Evolutionary conservation across 2,888 invertebrate species (phyloP), one percentile per base, ranked within the genome.

Genomic region (Volucella bombylans): DNA sequence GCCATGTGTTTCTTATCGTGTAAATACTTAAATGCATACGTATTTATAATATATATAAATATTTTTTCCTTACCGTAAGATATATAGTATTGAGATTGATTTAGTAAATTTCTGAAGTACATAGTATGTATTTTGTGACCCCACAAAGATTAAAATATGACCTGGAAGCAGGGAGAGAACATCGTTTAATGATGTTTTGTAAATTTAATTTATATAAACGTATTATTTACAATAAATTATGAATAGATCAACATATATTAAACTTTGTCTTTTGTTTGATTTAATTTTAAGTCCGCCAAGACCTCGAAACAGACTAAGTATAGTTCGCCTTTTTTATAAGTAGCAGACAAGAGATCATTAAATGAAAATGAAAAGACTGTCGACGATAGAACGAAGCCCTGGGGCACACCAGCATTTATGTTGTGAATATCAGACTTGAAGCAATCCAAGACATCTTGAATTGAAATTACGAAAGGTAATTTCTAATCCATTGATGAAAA

Each of bases 111-210:
- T 68, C 50, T 64, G 8, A 45, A 43, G 57, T 50, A 6, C 31
- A 6, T 31, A 31, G 6, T 6, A 31, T 31, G 31, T 6, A 68
- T 38, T 47, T 69, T 23, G 41, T 67, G 10, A 61, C 8, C 71
- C 45, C 14, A 61, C 57, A 65, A 38, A 55, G 8, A 15, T 14
- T n/a, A 31, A n/a, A 15, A 11, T 14, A 57, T 38, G 54, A 1
- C 15, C 3, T 47, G 8, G 8, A 50, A n/a, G 9, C 57, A 55
- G 55, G 38, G 12, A 43, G 38, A 10, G 50, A 64, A 69, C 79
- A 83, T 83, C 82, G 82, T 83, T 78, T 69, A 74, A 74, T 83
- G 78, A 79, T 83, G 65, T 78, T 55, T 62, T 68, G 11, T 59
- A 54, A 47, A 59, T 54, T 61, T 41, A 61, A 15, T 10, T 23